These are phyloP conservation scores for Mobula birostris DNA, from an alignment of 2,113 vertebrate species.

Conservation along the genomic window DNA sequence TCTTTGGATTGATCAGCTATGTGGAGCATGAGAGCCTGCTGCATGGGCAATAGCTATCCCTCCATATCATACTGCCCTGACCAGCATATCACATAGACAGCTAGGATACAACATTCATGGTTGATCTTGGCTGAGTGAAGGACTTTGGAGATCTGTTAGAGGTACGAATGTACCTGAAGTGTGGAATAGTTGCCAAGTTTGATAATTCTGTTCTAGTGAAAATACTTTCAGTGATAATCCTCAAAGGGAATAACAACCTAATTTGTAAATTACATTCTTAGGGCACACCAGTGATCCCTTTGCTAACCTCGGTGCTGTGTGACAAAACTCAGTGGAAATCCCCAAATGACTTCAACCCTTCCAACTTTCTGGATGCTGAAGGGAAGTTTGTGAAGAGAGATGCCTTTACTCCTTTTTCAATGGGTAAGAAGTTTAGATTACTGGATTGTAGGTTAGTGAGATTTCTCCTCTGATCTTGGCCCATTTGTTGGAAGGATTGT, in stretches of 20 bases:
- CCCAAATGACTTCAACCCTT: conserved; percentile 53
- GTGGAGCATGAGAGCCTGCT: too few relatives aligned
- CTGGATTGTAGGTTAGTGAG: too few relatives aligned
- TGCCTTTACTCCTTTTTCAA: conserved; percentile 53
- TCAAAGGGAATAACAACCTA: background rate
- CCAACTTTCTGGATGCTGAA: conserved; percentile 56
- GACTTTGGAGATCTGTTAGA: too few relatives aligned
- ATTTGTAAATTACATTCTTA: conserved; percentile 39
- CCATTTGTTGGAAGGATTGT: background rate
- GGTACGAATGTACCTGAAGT: too few relatives aligned
- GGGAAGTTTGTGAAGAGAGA: conserved; percentile 57
- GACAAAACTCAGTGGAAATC: conserved; percentile 61
- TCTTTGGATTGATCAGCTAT: too few relatives aligned
- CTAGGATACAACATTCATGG: too few relatives aligned
- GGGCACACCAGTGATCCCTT: conserved; percentile 56
- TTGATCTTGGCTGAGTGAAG: too few relatives aligned
- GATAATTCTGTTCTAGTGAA: background rate
- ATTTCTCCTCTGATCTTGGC: background rate
- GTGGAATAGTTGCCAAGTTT: background rate
- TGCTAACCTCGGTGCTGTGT: conserved; percentile 54
- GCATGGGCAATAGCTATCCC: too few relatives aligned
- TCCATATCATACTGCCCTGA: too few relatives aligned
- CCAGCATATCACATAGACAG: too few relatives aligned
- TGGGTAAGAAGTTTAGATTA: too few relatives aligned
- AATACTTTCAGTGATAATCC: background rate